Base-by-base conservation (phyloP, 1,140 invertebrate species). In the Calycopis cecrops region DNA sequence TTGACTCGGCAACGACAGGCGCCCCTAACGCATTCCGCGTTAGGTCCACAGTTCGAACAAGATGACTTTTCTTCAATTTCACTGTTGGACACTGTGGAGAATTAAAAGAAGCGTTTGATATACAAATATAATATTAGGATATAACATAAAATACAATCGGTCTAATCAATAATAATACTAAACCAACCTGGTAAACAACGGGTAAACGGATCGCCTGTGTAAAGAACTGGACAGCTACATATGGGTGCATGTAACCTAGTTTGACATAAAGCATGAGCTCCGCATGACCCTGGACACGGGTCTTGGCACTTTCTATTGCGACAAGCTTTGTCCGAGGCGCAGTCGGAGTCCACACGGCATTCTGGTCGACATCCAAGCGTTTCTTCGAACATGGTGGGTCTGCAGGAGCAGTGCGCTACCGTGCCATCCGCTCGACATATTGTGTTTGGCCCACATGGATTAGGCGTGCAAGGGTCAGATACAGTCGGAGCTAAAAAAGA, bases 271-370 rank as follows among this genome's bases (percentile, higher is more conserved):
- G 94, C 93, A 62, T 90, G 90, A 9, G 91, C 76, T 10, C 93
- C 94, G 73, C 94, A 96, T 7, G 92, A 90, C 35, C 93, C 93
- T 6, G 90, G 90, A 70, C 94, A 95, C 16, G 94, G 94, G 79
- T 95, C 92, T 34, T 82, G 81, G 72, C 94, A 95, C 73, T 92
- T 93, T 63, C 90, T 90, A 67, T 91, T 89, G 42, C 93, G 87
- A 56, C 93, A 94, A 44, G 93, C 92, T 60, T 88, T 90, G 62
- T 91, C 87, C 34, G 88, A 85, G 1, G 90, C 63, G 71, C 94
- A 96, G 51, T 95, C 93, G 0, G 89, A 85, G 73, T 92, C 90
- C 0, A 91, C 68, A 1, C 90, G 89, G 69, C 93, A 94, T 70
- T 95, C 93, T 8, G 93, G 92, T 52, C 92, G 83, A 69, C 94